Evolutionary conservation across 1,140 invertebrate genomes (phyloP), one percentile per base, ranked within the genome.

Genomic region (Dendrolimus punctatus): DNA sequence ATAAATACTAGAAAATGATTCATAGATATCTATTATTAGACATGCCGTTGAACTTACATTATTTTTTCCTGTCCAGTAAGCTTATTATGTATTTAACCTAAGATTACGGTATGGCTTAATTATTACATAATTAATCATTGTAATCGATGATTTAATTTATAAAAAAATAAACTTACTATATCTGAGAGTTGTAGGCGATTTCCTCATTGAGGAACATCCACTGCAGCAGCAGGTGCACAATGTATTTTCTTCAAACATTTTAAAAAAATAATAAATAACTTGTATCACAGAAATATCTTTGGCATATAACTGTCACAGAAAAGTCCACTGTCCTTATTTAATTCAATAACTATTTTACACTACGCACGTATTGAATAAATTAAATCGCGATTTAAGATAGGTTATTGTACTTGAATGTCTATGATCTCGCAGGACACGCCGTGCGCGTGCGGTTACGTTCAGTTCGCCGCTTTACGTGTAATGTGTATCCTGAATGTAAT

Each of bases 401-500:
- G 23, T 23, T 23, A 23, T 23, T 23, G 23, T 23, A 23, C 23
- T 23, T 23, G 23, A 23, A 23, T 23, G 23, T 23, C 23, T 23
- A 23, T 23, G 23, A 23, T 23, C 23, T 23, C 23, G 23, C 60
- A 68, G 73, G 66, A 61, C 62, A 68, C 65, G 64, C 47, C 63
- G 49, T 52, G 45, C 23, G 65, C 62, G 63, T 59, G 63, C 71
- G 70, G 73, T 64, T 78, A 61, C 70, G 78, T 80, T 80, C 77
- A 75, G 74, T 66, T 68, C 64, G 71, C 73, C 63, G 81, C 72
- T 67, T 77, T 76, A 76, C 71, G 59, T 78, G 68, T 76, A 81
- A 72, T 84, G 81, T 75, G 72, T 75, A 72, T 79, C 80, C 81
- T 81, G 78, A 76, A 80, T 73, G 72, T 69, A 77, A 82, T 82